Percentiles rank a stretch among this genome's conserved stretches.
Conservation (phyloP, 1,140 invertebrate genomes). For the Amphibalanus amphitrite region DNA sequence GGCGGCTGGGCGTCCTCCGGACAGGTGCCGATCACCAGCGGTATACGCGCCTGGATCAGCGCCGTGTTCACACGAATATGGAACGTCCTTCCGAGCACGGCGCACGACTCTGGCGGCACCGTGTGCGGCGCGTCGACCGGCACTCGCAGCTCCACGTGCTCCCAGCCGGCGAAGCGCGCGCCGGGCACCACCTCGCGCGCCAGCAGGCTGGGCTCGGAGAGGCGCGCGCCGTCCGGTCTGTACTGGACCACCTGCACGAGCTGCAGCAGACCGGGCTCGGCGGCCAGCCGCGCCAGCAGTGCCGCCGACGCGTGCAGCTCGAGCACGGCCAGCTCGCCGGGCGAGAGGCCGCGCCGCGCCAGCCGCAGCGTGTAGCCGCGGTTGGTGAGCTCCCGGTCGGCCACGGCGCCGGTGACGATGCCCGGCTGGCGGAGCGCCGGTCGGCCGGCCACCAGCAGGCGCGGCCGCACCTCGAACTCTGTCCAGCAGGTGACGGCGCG, state of each 20-base stretch:
- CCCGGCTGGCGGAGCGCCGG: no score
- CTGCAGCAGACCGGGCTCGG: neutral
- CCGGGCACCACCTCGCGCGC: neutral
- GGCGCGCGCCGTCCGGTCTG: no score
- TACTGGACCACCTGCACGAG: neutral
- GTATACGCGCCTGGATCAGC: neutral
- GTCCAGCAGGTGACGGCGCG: no score
- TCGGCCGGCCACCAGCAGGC: no score
- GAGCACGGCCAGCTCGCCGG: neutral
- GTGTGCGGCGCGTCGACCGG: no score
- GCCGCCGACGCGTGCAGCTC: neutral
- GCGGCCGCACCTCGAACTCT: no score
- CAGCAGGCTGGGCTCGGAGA: neutral
- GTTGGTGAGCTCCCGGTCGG: no score
- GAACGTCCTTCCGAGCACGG: neutral
- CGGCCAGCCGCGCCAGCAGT: neutral
- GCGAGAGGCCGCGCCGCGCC: no score
- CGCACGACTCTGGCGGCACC: neutral
- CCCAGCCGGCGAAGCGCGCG: neutral
- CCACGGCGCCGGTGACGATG: no score
- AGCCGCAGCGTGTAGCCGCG: no score
- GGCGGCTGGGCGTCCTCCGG: neutral
- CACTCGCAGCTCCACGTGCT: neutral
- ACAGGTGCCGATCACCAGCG: slow-evolving; percentile 5
- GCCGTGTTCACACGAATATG: neutral